A percentile compares a stretch with the other conserved stretches of the same genome.
These are phyloP conservation scores for Nothoprocta pentlandii DNA, from an alignment of 2,113 vertebrate genomes.

Conservation along the genomic window DNA sequence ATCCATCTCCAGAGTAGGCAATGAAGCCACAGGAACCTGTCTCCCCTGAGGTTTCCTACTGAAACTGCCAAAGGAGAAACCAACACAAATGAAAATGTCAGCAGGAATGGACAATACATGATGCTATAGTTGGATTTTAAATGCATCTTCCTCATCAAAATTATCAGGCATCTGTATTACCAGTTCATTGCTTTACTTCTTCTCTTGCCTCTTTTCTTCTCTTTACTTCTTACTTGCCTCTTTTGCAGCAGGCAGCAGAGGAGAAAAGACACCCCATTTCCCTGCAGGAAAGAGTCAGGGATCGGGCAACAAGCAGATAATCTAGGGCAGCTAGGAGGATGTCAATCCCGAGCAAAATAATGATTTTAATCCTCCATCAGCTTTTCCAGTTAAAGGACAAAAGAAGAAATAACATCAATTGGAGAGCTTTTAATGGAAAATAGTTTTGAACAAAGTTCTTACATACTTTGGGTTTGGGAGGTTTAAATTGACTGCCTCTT, in stretches of 20 bases:
- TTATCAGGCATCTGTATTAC: slow-evolving; percentile 2
- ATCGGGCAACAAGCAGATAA: not conserved
- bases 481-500: not conserved
- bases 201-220: too few species aligned
- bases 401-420: not conserved
- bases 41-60: not conserved
- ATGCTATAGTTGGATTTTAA: not conserved
- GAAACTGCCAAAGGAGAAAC: slow-evolving; percentile 23
- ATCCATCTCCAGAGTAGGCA: not conserved
- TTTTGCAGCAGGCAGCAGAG: slow-evolving; percentile 6
- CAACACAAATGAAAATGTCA: not conserved
- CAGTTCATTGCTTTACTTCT: not conserved
- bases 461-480: not conserved
- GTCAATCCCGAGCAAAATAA: not conserved
- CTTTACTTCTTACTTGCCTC: too few species aligned
- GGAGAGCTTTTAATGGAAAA: not conserved
- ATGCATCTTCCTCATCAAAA: not conserved
- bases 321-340: not conserved
- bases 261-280: not conserved
- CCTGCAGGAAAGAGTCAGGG: not conserved
- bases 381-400: not conserved
- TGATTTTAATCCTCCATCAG: not conserved
- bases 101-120: not conserved
- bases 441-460: not conserved
- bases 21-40: slow-evolving; percentile 8